Evolutionary conservation across 2,888 invertebrate genomes (phyloP).

Genomic region (Molorchus minor): DNA sequence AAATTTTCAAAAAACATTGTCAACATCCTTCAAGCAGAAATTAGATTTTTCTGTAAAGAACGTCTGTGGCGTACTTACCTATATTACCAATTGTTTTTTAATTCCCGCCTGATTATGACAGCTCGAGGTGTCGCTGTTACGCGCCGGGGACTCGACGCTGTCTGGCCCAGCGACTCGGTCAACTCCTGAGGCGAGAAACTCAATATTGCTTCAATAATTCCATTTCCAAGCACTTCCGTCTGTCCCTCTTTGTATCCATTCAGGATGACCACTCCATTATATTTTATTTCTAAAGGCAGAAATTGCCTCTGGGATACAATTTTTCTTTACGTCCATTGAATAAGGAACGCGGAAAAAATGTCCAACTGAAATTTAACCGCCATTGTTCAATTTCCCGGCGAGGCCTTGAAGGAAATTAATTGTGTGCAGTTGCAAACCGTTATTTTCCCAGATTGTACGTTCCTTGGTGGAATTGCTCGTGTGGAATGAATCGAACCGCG

Average conservation of each 20-base stretch:
- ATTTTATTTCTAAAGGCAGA: slow-evolving; percentile 38
- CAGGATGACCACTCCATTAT: slow-evolving; percentile 42
- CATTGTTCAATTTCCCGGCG: slow-evolving; percentile 13
- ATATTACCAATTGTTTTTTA: too few species aligned
- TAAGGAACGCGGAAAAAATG: slow-evolving; percentile 16
- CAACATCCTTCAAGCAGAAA: too few species aligned
- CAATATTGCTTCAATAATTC: slow-evolving; percentile 57
- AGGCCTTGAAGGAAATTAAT: slow-evolving; percentile 2
- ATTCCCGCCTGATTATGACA: background rate
- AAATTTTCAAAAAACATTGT: too few species aligned
- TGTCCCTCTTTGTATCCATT: slow-evolving; percentile 41
- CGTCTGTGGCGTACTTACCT: too few species aligned
- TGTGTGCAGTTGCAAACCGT: background rate
- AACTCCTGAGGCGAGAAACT: slow-evolving; percentile 42
- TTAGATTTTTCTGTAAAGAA: too few species aligned
- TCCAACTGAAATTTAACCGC: slow-evolving; percentile 26
- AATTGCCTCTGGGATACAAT: slow-evolving; percentile 39
- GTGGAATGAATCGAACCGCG: too few species aligned
- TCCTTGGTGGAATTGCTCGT: too few species aligned
- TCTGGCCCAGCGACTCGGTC: background rate
- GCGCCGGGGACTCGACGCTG: too few species aligned
- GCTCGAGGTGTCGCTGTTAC: background rate
- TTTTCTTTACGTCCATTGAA: slow-evolving; percentile 33
- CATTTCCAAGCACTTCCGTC: slow-evolving; percentile 54
- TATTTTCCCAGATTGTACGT: too few species aligned